Conservation (phyloP, 2,888 invertebrate genomes). For the Xanthia icteritia region DNA sequence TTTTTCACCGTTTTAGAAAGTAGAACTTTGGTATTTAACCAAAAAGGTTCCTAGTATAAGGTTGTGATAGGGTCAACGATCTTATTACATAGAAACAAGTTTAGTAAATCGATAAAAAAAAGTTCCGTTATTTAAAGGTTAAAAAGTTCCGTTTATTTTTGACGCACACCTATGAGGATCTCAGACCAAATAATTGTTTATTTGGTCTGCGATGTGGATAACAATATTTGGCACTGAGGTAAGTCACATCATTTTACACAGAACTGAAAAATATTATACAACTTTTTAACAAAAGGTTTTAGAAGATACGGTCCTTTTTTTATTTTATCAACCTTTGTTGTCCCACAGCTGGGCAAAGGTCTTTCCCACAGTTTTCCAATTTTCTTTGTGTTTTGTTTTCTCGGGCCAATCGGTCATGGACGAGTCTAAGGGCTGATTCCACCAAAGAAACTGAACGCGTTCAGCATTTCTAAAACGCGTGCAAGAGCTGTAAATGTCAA, state of each 20-base stretch:
- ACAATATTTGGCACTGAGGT: neutral
- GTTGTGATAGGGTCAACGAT: conserved; percentile 10
- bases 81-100: conserved; percentile 25
- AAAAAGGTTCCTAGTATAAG: conserved; percentile 26
- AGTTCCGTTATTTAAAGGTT: neutral
- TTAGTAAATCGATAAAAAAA: neutral
- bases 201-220: no score
- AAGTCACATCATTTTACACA: neutral
- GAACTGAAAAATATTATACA: neutral
- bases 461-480: no score
- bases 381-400: neutral
- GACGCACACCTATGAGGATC: neutral
- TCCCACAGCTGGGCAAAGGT: neutral
- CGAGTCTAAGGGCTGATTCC: no score
- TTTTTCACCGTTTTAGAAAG: conserved; percentile 66
- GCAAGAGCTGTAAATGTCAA: no score
- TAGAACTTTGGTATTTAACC: conserved; percentile 40
- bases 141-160: conserved; percentile 11
- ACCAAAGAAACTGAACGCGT: no score
- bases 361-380: neutral
- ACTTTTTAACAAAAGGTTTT: neutral
- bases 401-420: no score
- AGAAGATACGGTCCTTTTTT: neutral
- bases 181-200: no score
- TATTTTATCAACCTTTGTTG: neutral